Conservation (phyloP, 2,113 vertebrate genomes). For the Centropristis striata region DNA sequence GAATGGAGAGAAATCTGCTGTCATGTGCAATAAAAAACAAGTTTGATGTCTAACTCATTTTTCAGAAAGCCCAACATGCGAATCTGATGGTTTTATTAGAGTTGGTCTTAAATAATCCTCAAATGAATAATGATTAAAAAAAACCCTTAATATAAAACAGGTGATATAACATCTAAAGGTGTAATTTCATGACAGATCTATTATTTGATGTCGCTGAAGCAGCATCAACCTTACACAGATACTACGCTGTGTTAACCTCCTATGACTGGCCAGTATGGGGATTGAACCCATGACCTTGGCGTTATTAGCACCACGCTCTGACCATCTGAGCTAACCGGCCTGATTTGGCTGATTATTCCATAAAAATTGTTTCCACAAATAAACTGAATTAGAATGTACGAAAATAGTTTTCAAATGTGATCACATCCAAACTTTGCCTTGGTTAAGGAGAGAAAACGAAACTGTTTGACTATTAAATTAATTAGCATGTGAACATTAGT, state of each 20-base stretch:
- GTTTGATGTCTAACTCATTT: slow-evolving; percentile 11
- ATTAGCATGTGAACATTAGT: too few species aligned
- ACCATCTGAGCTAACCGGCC: slow-evolving; percentile 80
- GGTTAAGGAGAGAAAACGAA: too few species aligned
- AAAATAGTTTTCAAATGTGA: too few species aligned
- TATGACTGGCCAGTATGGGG: slow-evolving; percentile 79
- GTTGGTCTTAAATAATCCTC: background rate
- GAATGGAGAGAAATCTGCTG: slow-evolving; percentile 26
- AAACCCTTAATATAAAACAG: background rate
- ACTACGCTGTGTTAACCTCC: too few species aligned
- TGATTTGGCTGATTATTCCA: too few species aligned
- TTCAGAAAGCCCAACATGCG: background rate
- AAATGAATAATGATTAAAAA: background rate
- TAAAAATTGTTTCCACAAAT: too few species aligned
- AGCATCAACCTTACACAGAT: too few species aligned
- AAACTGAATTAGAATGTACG: too few species aligned
- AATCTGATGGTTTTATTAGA: background rate
- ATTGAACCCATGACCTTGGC: slow-evolving; percentile 79
- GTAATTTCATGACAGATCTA: too few species aligned
- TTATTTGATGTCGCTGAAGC: too few species aligned
- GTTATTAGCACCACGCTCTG: slow-evolving; percentile 83
- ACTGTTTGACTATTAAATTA: too few species aligned
- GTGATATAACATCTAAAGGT: background rate
- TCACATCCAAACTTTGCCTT: too few species aligned
- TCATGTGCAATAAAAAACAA: background rate